These are phyloP conservation scores for Dasypolia templi DNA, from an alignment of 2,888 invertebrate genomes.

Conservation along the genomic window DNA sequence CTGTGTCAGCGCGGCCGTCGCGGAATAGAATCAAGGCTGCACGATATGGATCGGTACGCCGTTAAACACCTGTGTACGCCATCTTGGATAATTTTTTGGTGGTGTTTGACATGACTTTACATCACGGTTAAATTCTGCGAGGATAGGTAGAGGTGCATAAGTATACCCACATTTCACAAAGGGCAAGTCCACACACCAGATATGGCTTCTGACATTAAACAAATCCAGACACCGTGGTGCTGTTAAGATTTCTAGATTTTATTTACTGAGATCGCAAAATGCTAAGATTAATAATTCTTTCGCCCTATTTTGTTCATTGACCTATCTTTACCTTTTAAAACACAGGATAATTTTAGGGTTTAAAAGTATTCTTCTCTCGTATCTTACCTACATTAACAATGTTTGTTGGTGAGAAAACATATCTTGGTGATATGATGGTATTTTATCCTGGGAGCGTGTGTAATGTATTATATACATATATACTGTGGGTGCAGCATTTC, in stretches of 20 bases:
- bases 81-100: slow-evolving; percentile 68
- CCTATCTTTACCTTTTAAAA: background rate
- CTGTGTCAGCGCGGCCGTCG: slow-evolving; percentile 86
- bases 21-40: slow-evolving; percentile 88
- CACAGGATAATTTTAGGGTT: background rate
- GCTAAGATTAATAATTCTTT: background rate
- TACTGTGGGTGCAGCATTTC: slow-evolving; percentile 11
- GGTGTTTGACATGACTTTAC: slow-evolving; percentile 35
- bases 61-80: slow-evolving; percentile 74
- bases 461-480: no score
- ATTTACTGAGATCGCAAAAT: background rate
- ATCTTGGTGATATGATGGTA: background rate
- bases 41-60: slow-evolving; percentile 78
- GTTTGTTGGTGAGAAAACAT: background rate
- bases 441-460: slow-evolving; percentile 6
- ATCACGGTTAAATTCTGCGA: background rate
- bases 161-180: background rate
- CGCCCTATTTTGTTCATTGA: background rate
- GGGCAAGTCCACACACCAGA: no score
- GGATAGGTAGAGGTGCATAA: background rate
- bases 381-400: no score
- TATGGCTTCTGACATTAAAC: background rate
- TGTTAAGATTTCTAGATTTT: background rate
- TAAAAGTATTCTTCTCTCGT: background rate
- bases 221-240: background rate